Conservation (phyloP, 2,113 vertebrate genomes). For the Coregonus clupeaformis region DNA sequence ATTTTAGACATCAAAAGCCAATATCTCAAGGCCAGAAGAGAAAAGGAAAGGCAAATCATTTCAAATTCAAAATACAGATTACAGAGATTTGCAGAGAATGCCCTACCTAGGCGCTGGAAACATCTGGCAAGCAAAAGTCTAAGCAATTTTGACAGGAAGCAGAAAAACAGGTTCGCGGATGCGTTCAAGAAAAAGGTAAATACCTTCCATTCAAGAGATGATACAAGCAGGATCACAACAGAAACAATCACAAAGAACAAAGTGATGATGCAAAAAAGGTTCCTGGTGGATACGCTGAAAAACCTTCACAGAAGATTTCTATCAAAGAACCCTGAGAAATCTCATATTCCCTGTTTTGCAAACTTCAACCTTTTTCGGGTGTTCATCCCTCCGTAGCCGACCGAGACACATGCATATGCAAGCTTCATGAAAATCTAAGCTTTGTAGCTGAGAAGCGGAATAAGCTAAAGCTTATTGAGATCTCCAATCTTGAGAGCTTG, state of each 20-base stretch:
- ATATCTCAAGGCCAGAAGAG: too few species aligned
- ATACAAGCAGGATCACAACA: neutral
- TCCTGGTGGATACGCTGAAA: neutral
- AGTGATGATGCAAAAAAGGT: neutral
- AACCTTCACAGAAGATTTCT: conserved; percentile 1
- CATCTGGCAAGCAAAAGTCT: neutral
- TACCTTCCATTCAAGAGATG: neutral
- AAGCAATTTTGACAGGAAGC: neutral
- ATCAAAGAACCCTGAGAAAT: too few species aligned
- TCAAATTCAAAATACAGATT: neutral
- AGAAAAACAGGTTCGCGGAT: neutral
- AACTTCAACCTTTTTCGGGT: neutral
- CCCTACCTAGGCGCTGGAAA: neutral
- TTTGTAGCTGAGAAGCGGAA: conserved; percentile 1
- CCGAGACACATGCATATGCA: neutral
- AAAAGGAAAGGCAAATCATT: too few species aligned
- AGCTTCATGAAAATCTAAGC: neutral
- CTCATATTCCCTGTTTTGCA: too few species aligned
- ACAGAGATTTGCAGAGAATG: neutral
- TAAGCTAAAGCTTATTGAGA: neutral
- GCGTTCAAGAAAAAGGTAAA: neutral
- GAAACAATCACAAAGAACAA: neutral
- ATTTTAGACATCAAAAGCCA: too few species aligned
- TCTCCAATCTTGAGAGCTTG: neutral
- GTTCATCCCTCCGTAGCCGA: neutral